Conservation (phyloP, 2,113 vertebrate species). For the Lophochroa leadbeateri region DNA sequence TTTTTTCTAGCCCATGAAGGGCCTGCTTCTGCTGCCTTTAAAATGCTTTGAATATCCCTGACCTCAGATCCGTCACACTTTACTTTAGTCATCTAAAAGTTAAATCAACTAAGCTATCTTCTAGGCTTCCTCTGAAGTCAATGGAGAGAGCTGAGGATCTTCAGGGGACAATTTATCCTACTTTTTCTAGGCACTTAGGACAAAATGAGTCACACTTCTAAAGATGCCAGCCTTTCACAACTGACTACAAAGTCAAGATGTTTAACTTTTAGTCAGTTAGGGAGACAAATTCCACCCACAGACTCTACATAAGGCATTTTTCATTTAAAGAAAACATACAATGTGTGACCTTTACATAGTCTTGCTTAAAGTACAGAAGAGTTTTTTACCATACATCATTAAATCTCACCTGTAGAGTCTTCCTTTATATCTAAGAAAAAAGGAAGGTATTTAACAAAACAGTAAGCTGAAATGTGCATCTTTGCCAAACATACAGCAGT, state of each 20-base stretch:
- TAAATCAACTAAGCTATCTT: not conserved
- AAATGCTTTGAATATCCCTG: not conserved
- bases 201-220: slow-evolving; percentile 24
- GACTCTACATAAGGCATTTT: not conserved
- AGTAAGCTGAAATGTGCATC: not conserved
- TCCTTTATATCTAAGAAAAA: not conserved
- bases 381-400: not conserved
- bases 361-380: not conserved
- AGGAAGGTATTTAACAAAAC: not conserved
- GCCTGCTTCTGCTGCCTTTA: not conserved
- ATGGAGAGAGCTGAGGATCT: not conserved
- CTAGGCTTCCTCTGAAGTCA: not conserved
- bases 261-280: not conserved
- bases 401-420: not conserved
- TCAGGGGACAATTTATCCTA: not conserved
- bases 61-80: not conserved
- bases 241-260: not conserved
- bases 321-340: not conserved
- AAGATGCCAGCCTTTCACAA: not conserved
- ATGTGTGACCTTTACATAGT: not conserved
- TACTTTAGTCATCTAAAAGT: not conserved
- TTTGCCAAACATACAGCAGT: not conserved
- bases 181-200: not conserved
- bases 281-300: not conserved
- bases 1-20: not conserved